phyloP scores from a whole-genome alignment of 1,140 invertebrate genomes.

The Drosophila micromelanica region DNA sequence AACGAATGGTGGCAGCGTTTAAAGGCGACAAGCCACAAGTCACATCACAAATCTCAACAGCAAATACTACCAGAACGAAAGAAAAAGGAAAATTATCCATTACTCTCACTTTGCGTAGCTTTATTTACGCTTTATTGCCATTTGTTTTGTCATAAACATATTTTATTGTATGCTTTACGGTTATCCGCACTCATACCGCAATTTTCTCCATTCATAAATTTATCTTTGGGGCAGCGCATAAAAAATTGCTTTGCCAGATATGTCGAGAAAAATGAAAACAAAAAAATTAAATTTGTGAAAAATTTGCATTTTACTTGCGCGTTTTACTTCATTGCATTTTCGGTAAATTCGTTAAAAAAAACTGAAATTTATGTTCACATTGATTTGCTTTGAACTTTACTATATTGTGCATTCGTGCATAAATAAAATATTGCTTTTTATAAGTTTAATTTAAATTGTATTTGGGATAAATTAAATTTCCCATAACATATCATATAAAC shows the following conservation, averaged over 20 bases:
- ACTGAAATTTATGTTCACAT: constrained; percentile 8
- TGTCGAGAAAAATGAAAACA: constrained; percentile 18
- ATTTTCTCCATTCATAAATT: constrained; percentile 57
- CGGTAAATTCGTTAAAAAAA: constrained; percentile 2
- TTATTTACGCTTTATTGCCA: constrained; percentile 69
- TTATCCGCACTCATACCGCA: constrained; percentile 27
- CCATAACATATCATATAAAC: constrained; percentile 54
- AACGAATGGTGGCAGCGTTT: not conserved
- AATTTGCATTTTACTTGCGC: constrained; percentile 50
- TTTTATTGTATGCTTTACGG: constrained; percentile 59
- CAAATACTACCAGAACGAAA: not conserved
- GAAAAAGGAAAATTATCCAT: constrained; percentile 25
- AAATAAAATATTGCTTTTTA: not conserved
- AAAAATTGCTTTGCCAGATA: constrained; percentile 10
- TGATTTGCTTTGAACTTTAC: constrained; percentile 19
- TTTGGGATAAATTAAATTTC: constrained; percentile 16
- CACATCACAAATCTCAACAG: constrained; percentile 12
- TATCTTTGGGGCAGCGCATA: constrained; percentile 39
- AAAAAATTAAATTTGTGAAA: constrained; percentile 62
- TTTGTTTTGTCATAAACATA: constrained; percentile 76
- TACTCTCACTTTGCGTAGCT: constrained; percentile 49
- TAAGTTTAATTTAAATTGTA: constrained; percentile 19
- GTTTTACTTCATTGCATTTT: constrained; percentile 29
- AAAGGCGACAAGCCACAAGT: not conserved
- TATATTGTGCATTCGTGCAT: not conserved